Conservation (phyloP, 2,888 invertebrate genomes). For the Kryphioiulus occultus region DNA sequence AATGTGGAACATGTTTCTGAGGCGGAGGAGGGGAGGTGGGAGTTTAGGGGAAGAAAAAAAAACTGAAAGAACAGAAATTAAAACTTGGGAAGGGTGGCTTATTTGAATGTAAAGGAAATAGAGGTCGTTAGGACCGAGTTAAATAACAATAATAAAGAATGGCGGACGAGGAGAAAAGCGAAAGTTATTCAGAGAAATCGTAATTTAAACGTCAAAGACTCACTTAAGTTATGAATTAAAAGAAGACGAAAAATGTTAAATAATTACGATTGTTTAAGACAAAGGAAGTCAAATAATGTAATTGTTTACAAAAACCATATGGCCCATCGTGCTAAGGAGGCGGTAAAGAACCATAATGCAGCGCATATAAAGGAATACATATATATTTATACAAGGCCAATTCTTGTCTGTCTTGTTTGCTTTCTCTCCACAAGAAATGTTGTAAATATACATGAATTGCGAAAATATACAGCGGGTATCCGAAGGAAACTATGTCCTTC, state of each 20-base stretch:
- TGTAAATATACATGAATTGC: slow-evolving; percentile 34
- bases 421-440: slow-evolving; percentile 16
- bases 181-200: slow-evolving; percentile 29
- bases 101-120: slow-evolving; percentile 36
- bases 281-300: slow-evolving; percentile 39
- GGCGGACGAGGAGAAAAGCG: slow-evolving; percentile 6
- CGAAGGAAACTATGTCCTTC: background rate
- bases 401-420: slow-evolving; percentile 49
- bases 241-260: slow-evolving; percentile 25
- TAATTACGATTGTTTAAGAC: slow-evolving; percentile 24
- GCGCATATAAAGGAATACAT: background rate
- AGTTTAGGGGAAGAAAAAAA: background rate
- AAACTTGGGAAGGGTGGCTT: background rate
- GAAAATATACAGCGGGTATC: slow-evolving; percentile 3
- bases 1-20: slow-evolving; percentile 6
- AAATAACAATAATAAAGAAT: slow-evolving; percentile 36
- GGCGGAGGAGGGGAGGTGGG: background rate
- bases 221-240: slow-evolving; percentile 39
- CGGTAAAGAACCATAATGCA: slow-evolving; percentile 8
- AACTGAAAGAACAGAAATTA: background rate
- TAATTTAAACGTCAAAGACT: slow-evolving; percentile 31
- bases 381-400: background rate
- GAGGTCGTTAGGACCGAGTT: slow-evolving; percentile 32
- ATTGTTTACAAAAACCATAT: slow-evolving; percentile 36
- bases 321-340: slow-evolving; percentile 32